Evolutionary conservation across 2,888 invertebrate species (phyloP).

Genomic region (Folsomia manolachei): DNA sequence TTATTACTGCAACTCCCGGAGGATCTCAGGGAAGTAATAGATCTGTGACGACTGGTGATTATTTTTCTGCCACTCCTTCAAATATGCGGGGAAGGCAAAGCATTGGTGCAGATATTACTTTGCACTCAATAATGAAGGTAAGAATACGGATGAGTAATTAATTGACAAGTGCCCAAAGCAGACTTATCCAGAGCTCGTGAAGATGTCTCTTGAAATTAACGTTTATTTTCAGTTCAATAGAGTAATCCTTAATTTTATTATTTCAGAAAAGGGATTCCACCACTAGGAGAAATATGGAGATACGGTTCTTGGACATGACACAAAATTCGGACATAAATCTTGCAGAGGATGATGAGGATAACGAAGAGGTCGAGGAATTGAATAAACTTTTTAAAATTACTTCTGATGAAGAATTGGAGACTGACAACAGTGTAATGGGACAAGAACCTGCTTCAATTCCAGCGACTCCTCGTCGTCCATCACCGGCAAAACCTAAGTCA

Average conservation of each 20-base stretch:
- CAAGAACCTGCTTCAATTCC: no score
- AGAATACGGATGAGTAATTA: not conserved
- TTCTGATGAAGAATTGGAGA: not conserved
- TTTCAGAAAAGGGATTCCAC: not conserved
- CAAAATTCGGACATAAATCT: not conserved
- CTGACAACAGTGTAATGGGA: no score
- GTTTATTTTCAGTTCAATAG: no score
- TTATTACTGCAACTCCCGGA: not conserved
- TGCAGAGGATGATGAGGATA: not conserved
- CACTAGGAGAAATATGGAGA: not conserved
- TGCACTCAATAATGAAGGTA: slow-evolving; percentile 48
- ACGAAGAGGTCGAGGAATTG: not conserved
- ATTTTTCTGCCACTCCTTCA: no score
- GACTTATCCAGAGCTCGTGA: no score
- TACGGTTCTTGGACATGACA: not conserved
- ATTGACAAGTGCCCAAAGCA: not conserved
- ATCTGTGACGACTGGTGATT: no score
- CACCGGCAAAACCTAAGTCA: no score
- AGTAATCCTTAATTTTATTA: no score
- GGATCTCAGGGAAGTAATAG: no score
- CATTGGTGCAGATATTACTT: not conserved
- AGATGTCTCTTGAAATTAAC: no score
- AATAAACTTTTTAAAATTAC: not conserved
- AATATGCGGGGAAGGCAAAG: no score
- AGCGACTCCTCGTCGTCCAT: no score